Evolutionary conservation across 2,113 vertebrate species (phyloP), one percentile per base, ranked within the genome.

Genomic region (Amblyornis subalaris): DNA sequence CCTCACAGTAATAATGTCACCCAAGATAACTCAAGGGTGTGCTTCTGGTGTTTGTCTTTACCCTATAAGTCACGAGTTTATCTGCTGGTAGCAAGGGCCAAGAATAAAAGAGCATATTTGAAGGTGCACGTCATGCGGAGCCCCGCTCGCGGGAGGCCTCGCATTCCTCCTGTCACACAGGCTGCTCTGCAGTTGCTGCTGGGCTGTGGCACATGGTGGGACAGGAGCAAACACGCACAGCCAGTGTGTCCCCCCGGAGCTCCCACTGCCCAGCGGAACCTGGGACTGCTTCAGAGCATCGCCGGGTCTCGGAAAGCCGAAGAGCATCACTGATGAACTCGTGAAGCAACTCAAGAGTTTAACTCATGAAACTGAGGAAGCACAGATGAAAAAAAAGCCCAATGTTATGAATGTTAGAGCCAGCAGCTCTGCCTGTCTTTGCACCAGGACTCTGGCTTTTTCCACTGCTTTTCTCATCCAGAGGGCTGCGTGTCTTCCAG

Each of bases 1-100:
- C 89, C 62, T 15, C 78, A 20, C 35, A 83, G 64, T 23, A 71
- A 50, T 29, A 69, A 50, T 10, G 40, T 53, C 79, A 80, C n/a
- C 28, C 16, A 17, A 69, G 81, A 87, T 66, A 85, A 92, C 51
- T 65, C 55, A 9, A 66, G 88, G 48, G 17, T 47, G 69, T 25
- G 47, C 83, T 96, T 71, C 75, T 93, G 88, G 42, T 58, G 60
- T 91, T 48, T 64, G 74, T 54, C 87, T 93, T 79, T 61, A 78
- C 91, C 71, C 80, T 77, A 0, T 10, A 93, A 94, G 80, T 54
- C 58, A 38, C 0, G 8, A 60, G 77, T 85, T 90, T 80, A 93
- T 95, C 75, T 91, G 31, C 84, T n/a, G 84, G 57, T 2, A 19
- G 66, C 71, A 54, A 75, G 29, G 58, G 88, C 77, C 74, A 36